Evolutionary conservation across 64 coral and sea anemone genomes (phyloP), one percentile per base, ranked within the genome.

Genomic region (Dendronephthya gigantea): DNA sequence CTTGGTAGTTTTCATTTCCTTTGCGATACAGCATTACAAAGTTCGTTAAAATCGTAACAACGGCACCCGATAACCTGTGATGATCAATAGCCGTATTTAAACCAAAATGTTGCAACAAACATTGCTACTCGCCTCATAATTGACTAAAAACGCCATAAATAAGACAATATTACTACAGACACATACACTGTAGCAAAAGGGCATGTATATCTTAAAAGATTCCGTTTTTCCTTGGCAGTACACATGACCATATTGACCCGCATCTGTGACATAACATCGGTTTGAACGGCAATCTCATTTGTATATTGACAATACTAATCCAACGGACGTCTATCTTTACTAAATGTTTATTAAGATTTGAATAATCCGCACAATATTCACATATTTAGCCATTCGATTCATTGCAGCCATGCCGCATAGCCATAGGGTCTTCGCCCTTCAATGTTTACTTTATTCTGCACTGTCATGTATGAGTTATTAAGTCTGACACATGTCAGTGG

Each of bases 1-100:
- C 30, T 74, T 74, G 68, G 68, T 74, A 74, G 19, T 74, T 74
- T 74, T 74, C 32, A 74, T 74, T 74, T 17, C 32, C 68, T 74
- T 74, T 27, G 68, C 22, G 68, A 74, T 74, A 74, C 32, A 74
- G 68, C 68, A 19, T 74, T 27, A 27, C 68, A n/a, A n/a, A n/a
- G n/a, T n/a, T n/a, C n/a, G n/a, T n/a, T n/a, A n/a, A n/a, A n/a
- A n/a, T n/a, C n/a, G 29, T 9, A 8, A 70, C 66, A 70, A 70
- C 25, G 66, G 66, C 25, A n/a, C 66, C 66, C 17, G 66, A n/a
- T 31, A 50, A 8, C 29, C n/a, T n/a, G n/a, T 31, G 17, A 31
- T 70, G 66, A 50, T 50, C 7, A 16, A 50, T 50, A 50, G 48
- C 48, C 48, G 48, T 50, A 50, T n/a, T 50, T 50, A 50, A 50